A percentile compares a stretch with the other conserved stretches of the same genome.
Conservation (phyloP, 1,140 invertebrate species). For the Drosophila ananassae region DNA sequence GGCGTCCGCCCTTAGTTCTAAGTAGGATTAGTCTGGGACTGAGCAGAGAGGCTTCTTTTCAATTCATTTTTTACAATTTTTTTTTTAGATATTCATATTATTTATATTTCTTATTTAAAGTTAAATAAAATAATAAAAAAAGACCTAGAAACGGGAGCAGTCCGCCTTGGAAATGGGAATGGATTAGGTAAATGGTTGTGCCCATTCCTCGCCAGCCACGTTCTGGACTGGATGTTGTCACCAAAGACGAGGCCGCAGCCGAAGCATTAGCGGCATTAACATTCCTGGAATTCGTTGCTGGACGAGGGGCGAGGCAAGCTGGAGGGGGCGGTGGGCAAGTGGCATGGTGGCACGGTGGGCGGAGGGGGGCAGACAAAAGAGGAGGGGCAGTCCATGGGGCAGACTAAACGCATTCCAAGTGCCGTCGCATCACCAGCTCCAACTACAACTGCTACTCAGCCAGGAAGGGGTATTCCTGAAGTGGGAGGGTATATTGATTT, state of each 20-base stretch:
- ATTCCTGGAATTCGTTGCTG: slow-evolving; percentile 52
- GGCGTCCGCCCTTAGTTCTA: slow-evolving; percentile 39
- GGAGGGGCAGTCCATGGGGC: slow-evolving; percentile 4
- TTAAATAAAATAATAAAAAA: neutral
- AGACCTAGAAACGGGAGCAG: slow-evolving; percentile 51
- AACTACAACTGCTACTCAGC: slow-evolving; percentile 40
- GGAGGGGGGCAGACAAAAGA: neutral
- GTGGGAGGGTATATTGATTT: neutral
- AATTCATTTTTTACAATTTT: neutral
- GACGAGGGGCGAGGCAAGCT: neutral
- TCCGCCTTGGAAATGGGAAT: slow-evolving; percentile 63
- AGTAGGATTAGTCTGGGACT: slow-evolving; percentile 33
- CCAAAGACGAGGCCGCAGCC: slow-evolving; percentile 18
- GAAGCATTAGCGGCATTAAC: slow-evolving; percentile 59
- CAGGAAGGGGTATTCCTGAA: slow-evolving; percentile 2
- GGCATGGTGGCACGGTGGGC: neutral
- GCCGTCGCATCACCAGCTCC: slow-evolving; percentile 37
- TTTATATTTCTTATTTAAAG: neutral
- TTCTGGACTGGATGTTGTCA: slow-evolving; percentile 42
- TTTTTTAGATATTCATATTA: neutral
- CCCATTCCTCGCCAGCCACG: slow-evolving; percentile 46
- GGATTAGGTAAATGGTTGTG: slow-evolving; percentile 79
- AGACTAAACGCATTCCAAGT: slow-evolving; percentile 74
- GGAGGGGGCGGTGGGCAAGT: neutral
- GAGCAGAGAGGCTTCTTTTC: neutral